Conservation (phyloP, 2,113 vertebrate genomes). For the Neodon shergylaensis region DNA sequence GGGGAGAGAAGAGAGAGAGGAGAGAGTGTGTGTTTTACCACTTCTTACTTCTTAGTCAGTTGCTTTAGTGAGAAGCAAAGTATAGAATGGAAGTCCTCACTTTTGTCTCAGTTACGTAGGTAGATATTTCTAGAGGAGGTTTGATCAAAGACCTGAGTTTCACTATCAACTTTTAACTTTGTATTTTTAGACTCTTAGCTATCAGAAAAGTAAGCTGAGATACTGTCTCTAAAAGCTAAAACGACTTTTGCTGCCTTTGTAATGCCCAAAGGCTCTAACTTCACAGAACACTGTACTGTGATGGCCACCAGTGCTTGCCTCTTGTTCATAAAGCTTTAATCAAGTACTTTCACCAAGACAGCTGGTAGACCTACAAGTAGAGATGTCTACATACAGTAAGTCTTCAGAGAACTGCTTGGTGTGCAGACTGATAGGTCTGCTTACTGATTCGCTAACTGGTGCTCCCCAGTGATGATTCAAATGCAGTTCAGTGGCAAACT, state of each 20-base stretch:
- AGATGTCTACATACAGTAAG: background rate
- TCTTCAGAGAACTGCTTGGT: background rate
- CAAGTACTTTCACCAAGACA: background rate
- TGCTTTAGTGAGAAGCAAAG: slow-evolving; percentile 65
- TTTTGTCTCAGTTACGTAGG: background rate
- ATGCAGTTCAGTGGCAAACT: background rate
- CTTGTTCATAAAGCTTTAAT: background rate
- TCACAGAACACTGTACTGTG: background rate
- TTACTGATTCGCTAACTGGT: slow-evolving; percentile 41
- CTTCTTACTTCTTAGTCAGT: slow-evolving; percentile 73
- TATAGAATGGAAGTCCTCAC: slow-evolving; percentile 9
- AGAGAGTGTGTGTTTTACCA: background rate
- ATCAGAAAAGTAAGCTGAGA: background rate
- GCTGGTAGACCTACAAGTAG: background rate
- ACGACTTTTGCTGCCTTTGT: background rate
- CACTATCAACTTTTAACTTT: background rate
- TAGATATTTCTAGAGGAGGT: background rate
- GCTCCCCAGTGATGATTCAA: slow-evolving; percentile 12
- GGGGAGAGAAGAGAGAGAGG: background rate
- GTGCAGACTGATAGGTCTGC: background rate
- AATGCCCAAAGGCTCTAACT: background rate
- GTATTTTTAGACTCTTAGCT: background rate
- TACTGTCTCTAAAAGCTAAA: slow-evolving; percentile 36
- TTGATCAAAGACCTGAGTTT: background rate
- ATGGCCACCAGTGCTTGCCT: background rate